These are phyloP conservation scores for Belonocnema kinseyi DNA, from an alignment of 1,140 invertebrate species.

Conservation along the genomic window DNA sequence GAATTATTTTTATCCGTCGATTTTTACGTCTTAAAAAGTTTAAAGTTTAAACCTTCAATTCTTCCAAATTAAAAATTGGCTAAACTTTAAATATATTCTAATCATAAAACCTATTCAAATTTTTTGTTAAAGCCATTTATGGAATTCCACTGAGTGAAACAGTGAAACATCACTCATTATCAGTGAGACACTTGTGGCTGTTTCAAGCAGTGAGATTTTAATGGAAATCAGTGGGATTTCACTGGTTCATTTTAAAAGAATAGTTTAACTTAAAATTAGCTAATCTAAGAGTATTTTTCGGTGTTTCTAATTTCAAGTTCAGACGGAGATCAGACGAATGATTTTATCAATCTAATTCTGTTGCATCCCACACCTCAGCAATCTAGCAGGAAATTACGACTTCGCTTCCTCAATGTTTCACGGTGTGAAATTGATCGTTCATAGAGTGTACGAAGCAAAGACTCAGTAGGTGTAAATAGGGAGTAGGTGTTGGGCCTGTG, in stretches of 20 bases:
- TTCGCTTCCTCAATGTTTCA: conserved; percentile 45
- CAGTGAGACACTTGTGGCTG: too few relatives aligned
- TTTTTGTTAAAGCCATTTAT: too few relatives aligned
- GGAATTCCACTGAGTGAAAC: too few relatives aligned
- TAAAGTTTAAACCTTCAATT: too few relatives aligned
- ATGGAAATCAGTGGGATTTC: too few relatives aligned
- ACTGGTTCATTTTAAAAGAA: conserved; percentile 29
- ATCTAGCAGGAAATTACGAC: conserved; percentile 35
- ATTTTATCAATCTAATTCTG: conserved; percentile 47
- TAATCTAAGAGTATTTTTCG: conserved; percentile 31
- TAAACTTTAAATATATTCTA: too few relatives aligned
- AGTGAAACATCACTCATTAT: too few relatives aligned
- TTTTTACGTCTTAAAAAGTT: too few relatives aligned
- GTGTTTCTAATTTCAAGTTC: conserved; percentile 46
- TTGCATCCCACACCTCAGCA: conserved; percentile 43
- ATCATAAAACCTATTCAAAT: too few relatives aligned
- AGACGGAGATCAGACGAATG: conserved; percentile 45
- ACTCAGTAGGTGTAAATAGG: conserved; percentile 14
- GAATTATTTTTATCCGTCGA: too few relatives aligned
- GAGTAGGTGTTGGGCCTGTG: conserved; percentile 16
- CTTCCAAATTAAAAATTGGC: too few relatives aligned
- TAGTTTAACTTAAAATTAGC: conserved; percentile 5
- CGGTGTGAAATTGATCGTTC: conserved; percentile 50
- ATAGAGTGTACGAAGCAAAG: conserved; percentile 4
- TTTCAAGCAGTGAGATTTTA: too few relatives aligned